Percentiles rank a stretch among this genome's conserved stretches.
Conservation (phyloP, 2,888 invertebrate genomes). For the Drosophila borealis region DNA sequence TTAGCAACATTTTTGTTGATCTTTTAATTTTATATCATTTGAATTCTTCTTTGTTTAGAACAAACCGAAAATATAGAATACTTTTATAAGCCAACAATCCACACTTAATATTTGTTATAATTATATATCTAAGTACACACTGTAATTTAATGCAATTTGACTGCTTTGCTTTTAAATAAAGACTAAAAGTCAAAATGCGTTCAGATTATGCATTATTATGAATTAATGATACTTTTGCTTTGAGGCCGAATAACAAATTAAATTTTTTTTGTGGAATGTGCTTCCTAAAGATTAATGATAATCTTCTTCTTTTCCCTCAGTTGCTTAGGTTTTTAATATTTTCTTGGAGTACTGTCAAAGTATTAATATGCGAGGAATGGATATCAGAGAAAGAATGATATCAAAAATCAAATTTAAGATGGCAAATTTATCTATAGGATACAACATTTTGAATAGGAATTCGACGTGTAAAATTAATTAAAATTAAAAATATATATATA, state of each 20-base stretch:
- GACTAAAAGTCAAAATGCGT: background rate
- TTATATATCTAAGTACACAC: slow-evolving; percentile 4
- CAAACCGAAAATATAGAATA: background rate
- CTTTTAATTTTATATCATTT: background rate
- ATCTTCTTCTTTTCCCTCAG: too few species aligned
- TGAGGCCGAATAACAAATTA: slow-evolving; percentile 5
- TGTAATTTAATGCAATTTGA: background rate
- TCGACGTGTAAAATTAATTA: too few species aligned
- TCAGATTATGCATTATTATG: background rate
- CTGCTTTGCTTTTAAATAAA: background rate
- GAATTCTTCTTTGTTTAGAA: background rate
- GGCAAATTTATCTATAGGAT: too few species aligned
- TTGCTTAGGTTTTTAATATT: too few species aligned
- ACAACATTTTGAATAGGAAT: too few species aligned
- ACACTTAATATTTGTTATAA: background rate
- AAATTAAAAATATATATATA: too few species aligned
- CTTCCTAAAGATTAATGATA: slow-evolving; percentile 1
- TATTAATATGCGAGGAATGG: too few species aligned
- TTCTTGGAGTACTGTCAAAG: too few species aligned
- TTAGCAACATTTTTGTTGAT: too few species aligned
- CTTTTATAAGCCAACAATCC: background rate
- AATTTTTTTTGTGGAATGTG: background rate
- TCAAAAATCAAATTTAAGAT: too few species aligned
- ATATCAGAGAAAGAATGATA: too few species aligned
- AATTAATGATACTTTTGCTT: slow-evolving; percentile 18